Percentiles rank a stretch among this genome's conserved stretches.
phyloP scores from a whole-genome alignment of 2,113 vertebrate species.

The Brachyhypopomus gauderio region DNA sequence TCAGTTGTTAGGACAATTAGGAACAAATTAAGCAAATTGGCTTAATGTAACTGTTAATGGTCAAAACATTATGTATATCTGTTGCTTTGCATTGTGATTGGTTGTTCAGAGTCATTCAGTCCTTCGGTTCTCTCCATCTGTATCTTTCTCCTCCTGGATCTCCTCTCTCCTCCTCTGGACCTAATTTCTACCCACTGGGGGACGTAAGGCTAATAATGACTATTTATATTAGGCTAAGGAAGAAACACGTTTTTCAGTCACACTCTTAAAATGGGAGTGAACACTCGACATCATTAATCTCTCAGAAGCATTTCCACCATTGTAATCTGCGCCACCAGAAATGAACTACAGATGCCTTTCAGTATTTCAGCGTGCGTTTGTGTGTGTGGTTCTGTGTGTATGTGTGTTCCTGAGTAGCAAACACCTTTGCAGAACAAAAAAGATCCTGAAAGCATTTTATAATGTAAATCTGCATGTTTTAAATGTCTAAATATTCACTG shows the following conservation, averaged over 20 bases:
- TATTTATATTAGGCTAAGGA: constrained; percentile 7
- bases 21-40: too few relatives aligned
- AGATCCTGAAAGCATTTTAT: background rate
- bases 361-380: constrained; percentile 1
- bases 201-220: background rate
- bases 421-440: background rate
- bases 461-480: background rate
- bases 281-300: constrained; percentile 35
- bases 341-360: constrained; percentile 27
- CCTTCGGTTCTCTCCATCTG: background rate
- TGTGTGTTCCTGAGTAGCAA: background rate
- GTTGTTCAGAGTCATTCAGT: background rate
- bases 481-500: background rate
- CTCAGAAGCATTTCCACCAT: constrained; percentile 21
- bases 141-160: background rate
- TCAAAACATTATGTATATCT: background rate
- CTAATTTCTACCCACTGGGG: background rate
- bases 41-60: too few relatives aligned
- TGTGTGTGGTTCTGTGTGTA: constrained; percentile 5
- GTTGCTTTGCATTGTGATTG: background rate
- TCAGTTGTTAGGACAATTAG: too few relatives aligned
- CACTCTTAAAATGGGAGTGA: background rate
- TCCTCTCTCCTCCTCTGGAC: background rate
- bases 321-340: background rate
- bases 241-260: background rate